A percentile compares a stretch with the other conserved stretches of the same genome.
phyloP scores from a whole-genome alignment of 2,888 invertebrate species.

The Nemoura dubitans region DNA sequence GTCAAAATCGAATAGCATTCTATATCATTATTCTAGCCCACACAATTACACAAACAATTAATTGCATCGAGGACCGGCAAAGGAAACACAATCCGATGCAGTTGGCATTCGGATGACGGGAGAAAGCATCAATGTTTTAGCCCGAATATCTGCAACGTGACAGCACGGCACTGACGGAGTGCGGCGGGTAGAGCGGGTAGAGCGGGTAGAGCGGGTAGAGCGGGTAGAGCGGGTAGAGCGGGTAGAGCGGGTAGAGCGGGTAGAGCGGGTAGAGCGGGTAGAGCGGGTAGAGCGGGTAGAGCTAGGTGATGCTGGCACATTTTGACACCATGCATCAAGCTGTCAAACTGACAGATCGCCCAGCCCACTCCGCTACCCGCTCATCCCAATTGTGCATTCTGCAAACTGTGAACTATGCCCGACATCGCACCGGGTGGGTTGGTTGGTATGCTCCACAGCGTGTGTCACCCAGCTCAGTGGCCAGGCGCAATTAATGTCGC shows the following conservation, averaged over 20 bases:
- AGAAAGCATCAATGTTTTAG: not conserved
- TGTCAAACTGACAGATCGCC: not conserved
- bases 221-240: not conserved
- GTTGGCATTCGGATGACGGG: not conserved
- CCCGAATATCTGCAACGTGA: no score
- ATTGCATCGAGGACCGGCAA: not conserved
- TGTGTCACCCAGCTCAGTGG: no score
- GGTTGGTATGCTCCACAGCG: not conserved
- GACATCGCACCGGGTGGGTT: not conserved
- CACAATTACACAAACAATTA: not conserved
- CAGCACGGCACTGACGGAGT: no score
- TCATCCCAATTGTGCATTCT: not conserved
- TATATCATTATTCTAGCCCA: not conserved
- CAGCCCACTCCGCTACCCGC: not conserved
- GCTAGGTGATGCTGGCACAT: not conserved
- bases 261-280: not conserved
- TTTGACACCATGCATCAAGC: slow-evolving; percentile 4
- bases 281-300: not conserved
- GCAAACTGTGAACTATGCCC: not conserved
- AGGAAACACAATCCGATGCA: not conserved
- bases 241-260: not conserved
- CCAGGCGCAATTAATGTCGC: no score
- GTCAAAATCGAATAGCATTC: not conserved
- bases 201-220: not conserved
- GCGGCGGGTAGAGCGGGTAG: not conserved